phyloP scores from a whole-genome alignment of 2,888 invertebrate genomes.

The Diadromus collaris region DNA sequence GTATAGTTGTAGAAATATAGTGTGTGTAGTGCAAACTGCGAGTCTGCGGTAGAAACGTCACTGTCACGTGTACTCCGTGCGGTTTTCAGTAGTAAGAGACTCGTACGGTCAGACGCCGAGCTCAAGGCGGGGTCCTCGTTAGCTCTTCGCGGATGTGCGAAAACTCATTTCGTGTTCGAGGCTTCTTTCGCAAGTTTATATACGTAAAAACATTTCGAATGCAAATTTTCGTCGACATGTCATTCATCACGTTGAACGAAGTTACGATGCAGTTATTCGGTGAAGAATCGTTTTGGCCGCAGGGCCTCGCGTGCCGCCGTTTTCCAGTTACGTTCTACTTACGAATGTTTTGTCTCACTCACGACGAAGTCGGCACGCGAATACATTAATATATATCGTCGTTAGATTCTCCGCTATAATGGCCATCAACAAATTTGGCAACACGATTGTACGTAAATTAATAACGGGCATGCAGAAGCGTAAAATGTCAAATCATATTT shows the following conservation, averaged over 20 bases:
- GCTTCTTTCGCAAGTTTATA: neutral
- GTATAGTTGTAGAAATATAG: neutral
- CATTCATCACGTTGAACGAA: conserved; percentile 23
- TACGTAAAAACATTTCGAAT: neutral
- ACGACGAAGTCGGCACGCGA: conserved; percentile 47
- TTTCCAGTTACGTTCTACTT: conserved; percentile 20
- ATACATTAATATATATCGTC: conserved; percentile 42
- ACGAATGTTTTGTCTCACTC: conserved; percentile 42
- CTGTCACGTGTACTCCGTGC: conserved; percentile 30
- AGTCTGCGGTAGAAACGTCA: conserved; percentile 5
- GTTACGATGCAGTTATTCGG: conserved; percentile 27
- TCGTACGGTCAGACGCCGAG: conserved; percentile 47
- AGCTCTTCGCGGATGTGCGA: neutral
- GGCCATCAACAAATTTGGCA: conserved; percentile 8
- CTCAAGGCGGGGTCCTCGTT: neutral
- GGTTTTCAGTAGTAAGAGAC: conserved; percentile 42
- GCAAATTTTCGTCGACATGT: conserved; percentile 23
- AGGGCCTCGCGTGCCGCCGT: conserved; percentile 40
- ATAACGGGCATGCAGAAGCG: neutral
- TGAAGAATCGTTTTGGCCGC: conserved; percentile 30
- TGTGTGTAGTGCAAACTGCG: neutral
- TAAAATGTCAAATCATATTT: too few relatives aligned
- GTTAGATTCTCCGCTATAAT: conserved; percentile 14
- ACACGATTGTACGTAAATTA: neutral
- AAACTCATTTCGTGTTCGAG: neutral